Percentiles rank a stretch among this genome's conserved stretches.
Evolutionary conservation across 1,140 invertebrate genomes (phyloP).

Genomic region (Leptonema lineaticorne): DNA sequence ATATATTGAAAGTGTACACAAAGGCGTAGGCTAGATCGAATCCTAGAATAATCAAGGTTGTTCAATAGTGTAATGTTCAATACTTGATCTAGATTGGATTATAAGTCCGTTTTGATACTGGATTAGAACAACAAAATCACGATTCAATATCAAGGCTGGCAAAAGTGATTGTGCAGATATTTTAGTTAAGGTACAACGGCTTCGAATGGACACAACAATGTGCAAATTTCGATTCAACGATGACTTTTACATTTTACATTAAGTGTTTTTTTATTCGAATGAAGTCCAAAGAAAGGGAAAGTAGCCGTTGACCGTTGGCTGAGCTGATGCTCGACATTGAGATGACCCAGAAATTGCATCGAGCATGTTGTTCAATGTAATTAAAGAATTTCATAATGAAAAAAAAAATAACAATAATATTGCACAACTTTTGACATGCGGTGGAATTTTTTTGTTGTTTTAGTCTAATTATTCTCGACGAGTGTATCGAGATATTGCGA

Average conservation of each 20-base stretch:
- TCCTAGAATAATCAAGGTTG: not conserved
- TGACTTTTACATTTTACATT: not conserved
- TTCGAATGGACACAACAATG: not conserved
- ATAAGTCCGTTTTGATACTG: not conserved
- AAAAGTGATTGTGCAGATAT: constrained; percentile 7
- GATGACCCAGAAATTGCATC: not conserved
- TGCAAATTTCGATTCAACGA: not conserved
- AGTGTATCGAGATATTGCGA: too few species aligned
- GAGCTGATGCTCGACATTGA: not conserved
- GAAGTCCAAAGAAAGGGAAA: not conserved
- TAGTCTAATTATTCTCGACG: too few species aligned
- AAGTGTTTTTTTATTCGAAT: not conserved
- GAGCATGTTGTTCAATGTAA: not conserved
- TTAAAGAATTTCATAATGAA: too few species aligned
- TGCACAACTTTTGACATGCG: too few species aligned
- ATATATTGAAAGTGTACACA: too few species aligned
- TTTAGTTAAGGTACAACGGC: too few species aligned
- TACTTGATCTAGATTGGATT: not conserved
- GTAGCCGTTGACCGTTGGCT: not conserved
- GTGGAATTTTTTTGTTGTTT: too few species aligned
- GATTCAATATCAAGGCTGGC: constrained; percentile 9
- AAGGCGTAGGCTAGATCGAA: too few species aligned
- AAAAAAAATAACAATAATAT: too few species aligned
- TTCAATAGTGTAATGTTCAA: not conserved
- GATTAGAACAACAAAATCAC: not conserved